Evolutionary conservation across 2,113 vertebrate genomes (phyloP).

Genomic region (Falco punctatus): DNA sequence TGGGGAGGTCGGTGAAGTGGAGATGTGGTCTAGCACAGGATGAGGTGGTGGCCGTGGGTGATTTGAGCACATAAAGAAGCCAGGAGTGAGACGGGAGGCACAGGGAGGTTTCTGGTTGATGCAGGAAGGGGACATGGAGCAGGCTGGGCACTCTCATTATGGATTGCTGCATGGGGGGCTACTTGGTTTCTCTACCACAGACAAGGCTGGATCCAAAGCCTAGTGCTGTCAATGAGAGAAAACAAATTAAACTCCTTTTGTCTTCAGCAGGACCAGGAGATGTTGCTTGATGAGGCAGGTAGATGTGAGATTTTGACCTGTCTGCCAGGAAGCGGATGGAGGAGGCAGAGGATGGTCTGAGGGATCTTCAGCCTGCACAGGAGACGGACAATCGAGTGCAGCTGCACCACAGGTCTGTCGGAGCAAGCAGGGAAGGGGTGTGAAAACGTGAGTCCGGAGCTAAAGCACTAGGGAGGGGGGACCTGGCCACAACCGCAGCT

Average conservation of each 20-base stretch:
- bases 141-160: neutral
- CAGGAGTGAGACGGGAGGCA: neutral
- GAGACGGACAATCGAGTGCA: neutral
- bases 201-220: neutral
- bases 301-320: neutral
- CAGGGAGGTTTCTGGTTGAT: neutral
- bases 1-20: neutral
- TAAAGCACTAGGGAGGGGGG: neutral
- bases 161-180: neutral
- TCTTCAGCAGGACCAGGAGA: neutral
- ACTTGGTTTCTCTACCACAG: neutral
- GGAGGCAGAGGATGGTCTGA: neutral
- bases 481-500: neutral
- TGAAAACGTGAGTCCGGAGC: neutral
- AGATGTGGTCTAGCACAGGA: conserved; percentile 1
- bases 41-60: neutral
- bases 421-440: neutral
- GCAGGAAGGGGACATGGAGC: neutral
- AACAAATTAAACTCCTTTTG: neutral
- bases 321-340: neutral
- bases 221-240: neutral
- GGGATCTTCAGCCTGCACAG: neutral
- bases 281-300: neutral
- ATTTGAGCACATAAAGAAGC: neutral
- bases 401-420: neutral